These are phyloP conservation scores for Linyphia triangularis DNA, from an alignment of 2,888 invertebrate genomes.

Conservation along the genomic window DNA sequence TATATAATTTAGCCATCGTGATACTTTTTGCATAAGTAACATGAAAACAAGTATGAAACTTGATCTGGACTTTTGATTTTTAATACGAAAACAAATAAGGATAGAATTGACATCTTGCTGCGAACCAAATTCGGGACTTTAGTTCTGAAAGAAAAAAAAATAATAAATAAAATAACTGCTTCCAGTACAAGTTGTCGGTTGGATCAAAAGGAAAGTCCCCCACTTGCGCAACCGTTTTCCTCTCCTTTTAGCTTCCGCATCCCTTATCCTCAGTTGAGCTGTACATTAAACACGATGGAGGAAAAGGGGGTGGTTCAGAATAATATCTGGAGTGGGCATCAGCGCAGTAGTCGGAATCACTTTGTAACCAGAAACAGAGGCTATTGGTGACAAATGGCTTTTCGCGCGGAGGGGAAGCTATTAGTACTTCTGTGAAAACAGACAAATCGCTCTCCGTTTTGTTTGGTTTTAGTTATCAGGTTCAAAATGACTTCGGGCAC, in stretches of 20 bases:
- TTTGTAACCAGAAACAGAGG: slow-evolving; percentile 63
- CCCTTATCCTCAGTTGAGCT: slow-evolving; percentile 8
- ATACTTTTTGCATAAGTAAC: too few relatives aligned
- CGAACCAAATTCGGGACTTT: too few relatives aligned
- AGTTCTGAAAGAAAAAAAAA: too few relatives aligned
- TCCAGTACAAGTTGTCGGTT: slow-evolving; percentile 26
- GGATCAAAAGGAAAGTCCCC: slow-evolving; percentile 25
- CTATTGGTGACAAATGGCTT: slow-evolving; percentile 45
- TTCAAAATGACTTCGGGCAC: slow-evolving; percentile 8
- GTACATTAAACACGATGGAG: slow-evolving; percentile 56
- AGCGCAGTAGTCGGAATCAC: slow-evolving; percentile 59
- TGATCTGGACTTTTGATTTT: too few relatives aligned
- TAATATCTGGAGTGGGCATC: slow-evolving; percentile 53
- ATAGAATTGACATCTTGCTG: too few relatives aligned
- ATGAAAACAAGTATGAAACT: too few relatives aligned
- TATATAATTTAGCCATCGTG: too few relatives aligned
- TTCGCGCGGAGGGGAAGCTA: slow-evolving; percentile 15
- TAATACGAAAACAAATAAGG: too few relatives aligned
- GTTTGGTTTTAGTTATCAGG: slow-evolving; percentile 7
- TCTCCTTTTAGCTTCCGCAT: background rate
- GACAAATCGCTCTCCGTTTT: slow-evolving; percentile 6
- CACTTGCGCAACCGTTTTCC: background rate
- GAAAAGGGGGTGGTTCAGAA: background rate
- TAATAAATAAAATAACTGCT: too few relatives aligned
- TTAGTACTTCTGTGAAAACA: slow-evolving; percentile 30